A percentile compares a stretch with the other conserved stretches of the same genome.
Conservation (phyloP, 2,113 vertebrate genomes). For the Entosphenus tridentatus region DNA sequence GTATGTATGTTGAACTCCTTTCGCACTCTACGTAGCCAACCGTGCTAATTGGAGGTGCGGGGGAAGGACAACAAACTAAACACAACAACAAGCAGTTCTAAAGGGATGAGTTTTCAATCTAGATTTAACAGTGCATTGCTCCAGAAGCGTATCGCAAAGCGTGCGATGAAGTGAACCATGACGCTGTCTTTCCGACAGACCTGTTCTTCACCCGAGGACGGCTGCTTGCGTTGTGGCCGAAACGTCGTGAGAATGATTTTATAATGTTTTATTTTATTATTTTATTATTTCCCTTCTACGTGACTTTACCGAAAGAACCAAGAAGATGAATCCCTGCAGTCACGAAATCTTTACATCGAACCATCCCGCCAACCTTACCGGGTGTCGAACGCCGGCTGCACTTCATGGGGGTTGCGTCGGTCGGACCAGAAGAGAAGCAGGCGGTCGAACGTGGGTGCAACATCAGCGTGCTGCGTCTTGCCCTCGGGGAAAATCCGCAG, state of each 20-base stretch:
- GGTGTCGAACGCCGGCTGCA: constrained; percentile 73
- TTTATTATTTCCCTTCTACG: too few relatives aligned
- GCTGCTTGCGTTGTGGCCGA: too few relatives aligned
- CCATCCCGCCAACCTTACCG: constrained; percentile 30
- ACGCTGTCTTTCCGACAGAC: too few relatives aligned
- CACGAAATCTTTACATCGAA: not conserved
- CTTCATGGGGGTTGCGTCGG: constrained; percentile 90
- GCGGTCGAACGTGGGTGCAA: constrained; percentile 92
- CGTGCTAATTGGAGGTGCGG: not conserved
- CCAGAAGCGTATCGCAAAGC: not conserved
- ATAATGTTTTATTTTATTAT: too few relatives aligned
- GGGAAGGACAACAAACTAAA: not conserved
- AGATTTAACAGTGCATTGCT: constrained; percentile 7
- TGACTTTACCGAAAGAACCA: too few relatives aligned
- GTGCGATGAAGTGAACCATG: not conserved
- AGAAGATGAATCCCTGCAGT: too few relatives aligned
- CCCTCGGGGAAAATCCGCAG: constrained; percentile 97
- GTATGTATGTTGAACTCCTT: too few relatives aligned
- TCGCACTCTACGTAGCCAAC: not conserved
- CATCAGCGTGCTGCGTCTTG: constrained; percentile 87
- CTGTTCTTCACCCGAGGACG: too few relatives aligned
- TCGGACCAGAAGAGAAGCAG: constrained; percentile 96
- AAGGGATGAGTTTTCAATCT: constrained; percentile 9
- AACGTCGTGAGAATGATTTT: too few relatives aligned
- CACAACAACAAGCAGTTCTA: not conserved